Percentiles rank a stretch among this genome's conserved stretches.
Evolutionary conservation across 2,797 vertebrate genomes (phyloP).

Genomic region (Sebastes kiyomatsui): DNA sequence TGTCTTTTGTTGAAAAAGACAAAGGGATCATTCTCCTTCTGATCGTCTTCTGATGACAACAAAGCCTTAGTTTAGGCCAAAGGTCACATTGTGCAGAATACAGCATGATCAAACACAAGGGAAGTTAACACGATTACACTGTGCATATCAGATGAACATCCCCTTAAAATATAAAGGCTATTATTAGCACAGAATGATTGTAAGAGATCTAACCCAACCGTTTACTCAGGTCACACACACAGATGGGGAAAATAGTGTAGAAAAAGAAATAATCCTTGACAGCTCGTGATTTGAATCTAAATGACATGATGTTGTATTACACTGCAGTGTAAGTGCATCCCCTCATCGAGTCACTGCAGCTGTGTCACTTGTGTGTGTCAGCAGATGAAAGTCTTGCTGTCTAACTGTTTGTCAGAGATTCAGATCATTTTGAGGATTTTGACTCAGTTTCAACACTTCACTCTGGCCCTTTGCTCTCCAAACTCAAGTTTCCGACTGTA

Average conservation of each 20-base stretch:
- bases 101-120: not conserved
- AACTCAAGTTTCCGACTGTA: slow-evolving; percentile 1
- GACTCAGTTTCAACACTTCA: slow-evolving; percentile 11
- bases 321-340: not conserved
- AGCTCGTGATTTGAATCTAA: no score
- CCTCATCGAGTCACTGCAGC: slow-evolving; percentile 2
- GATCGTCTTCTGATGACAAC: not conserved
- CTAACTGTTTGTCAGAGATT: slow-evolving; percentile 15
- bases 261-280: no score
- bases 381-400: not conserved
- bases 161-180: not conserved
- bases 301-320: not conserved
- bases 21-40: not conserved
- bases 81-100: not conserved
- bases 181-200: not conserved
- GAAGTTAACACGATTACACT: not conserved
- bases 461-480: not conserved
- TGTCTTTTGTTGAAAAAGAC: not conserved
- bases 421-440: not conserved
- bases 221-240: not conserved
- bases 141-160: not conserved
- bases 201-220: not conserved
- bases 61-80: not conserved
- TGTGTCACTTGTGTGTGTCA: slow-evolving; percentile 11
- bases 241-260: not conserved